Conservation (phyloP, 2,888 invertebrate genomes). For the Pristionchus maxplancki region DNA sequence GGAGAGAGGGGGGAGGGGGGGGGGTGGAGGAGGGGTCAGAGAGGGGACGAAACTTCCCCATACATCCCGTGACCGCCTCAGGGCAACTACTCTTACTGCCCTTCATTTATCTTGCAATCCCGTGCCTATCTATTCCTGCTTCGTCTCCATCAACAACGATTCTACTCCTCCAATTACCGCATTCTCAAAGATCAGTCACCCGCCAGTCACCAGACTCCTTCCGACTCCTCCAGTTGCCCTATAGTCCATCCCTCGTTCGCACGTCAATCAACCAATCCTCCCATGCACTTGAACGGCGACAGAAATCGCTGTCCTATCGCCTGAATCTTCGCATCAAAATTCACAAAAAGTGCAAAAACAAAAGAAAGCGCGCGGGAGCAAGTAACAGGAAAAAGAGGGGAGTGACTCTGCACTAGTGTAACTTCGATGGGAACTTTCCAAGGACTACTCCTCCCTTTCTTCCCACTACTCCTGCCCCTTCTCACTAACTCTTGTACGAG, state of each 20-base stretch:
- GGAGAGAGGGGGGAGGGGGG: background rate
- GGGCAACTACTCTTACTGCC: background rate
- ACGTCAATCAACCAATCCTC: background rate
- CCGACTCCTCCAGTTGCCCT: background rate
- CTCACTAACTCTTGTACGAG: constrained; percentile 5
- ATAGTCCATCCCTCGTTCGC: background rate
- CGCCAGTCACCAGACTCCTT: background rate
- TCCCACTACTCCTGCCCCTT: background rate
- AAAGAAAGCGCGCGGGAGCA: background rate
- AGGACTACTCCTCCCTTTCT: constrained; percentile 13
- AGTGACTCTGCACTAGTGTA: constrained; percentile 16
- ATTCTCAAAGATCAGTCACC: background rate
- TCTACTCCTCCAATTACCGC: too few relatives aligned
- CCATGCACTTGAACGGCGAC: background rate
- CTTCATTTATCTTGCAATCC: constrained; percentile 4
- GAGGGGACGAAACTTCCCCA: background rate
- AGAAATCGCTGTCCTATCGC: background rate
- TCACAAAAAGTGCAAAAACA: constrained; percentile 7
- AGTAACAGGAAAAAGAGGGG: background rate
- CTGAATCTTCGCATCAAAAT: background rate
- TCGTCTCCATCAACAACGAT: too few relatives aligned
- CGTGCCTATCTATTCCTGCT: background rate
- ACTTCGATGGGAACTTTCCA: constrained; percentile 34
- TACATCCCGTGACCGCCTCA: constrained; percentile 5
- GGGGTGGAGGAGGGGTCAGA: constrained; percentile 6